These are phyloP conservation scores for Phataginus tricuspis DNA, from an alignment of 2,797 vertebrate genomes.

Conservation along the genomic window DNA sequence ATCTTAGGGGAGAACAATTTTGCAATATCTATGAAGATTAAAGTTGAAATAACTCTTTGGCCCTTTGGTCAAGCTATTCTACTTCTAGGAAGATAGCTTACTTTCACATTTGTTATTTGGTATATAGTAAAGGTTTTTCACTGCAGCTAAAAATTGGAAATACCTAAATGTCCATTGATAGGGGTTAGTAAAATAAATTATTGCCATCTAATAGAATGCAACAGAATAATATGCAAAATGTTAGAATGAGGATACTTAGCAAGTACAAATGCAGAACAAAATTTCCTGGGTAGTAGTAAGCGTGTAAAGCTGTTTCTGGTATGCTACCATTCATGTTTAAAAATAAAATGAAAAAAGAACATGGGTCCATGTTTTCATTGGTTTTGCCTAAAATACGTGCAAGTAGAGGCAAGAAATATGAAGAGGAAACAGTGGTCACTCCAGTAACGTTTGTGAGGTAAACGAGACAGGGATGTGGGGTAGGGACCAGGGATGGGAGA, in stretches of 20 bases:
- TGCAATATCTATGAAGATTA: neutral
- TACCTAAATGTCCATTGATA: neutral
- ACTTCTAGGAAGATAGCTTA: neutral
- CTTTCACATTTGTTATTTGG: neutral
- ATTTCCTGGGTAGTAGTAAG: neutral
- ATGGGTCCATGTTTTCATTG: neutral
- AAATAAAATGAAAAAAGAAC: constrained; percentile 16
- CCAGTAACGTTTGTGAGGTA: neutral
- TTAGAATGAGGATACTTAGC: neutral
- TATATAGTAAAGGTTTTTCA: neutral
- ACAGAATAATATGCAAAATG: neutral
- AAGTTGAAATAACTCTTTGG: neutral
- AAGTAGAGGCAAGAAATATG: neutral
- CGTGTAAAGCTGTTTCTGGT: neutral
- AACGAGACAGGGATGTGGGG: neutral
- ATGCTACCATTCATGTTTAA: neutral
- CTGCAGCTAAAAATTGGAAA: neutral
- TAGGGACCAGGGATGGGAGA: neutral
- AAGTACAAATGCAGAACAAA: neutral
- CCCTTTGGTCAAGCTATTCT: neutral
- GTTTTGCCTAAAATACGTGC: constrained; percentile 34
- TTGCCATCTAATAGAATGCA: neutral
- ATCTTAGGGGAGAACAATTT: neutral
- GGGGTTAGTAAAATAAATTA: neutral
- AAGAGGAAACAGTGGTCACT: neutral